These are phyloP conservation scores for Choloepus hoffmanni DNA, from an alignment of 2,113 vertebrate species.

Conservation along the genomic window DNA sequence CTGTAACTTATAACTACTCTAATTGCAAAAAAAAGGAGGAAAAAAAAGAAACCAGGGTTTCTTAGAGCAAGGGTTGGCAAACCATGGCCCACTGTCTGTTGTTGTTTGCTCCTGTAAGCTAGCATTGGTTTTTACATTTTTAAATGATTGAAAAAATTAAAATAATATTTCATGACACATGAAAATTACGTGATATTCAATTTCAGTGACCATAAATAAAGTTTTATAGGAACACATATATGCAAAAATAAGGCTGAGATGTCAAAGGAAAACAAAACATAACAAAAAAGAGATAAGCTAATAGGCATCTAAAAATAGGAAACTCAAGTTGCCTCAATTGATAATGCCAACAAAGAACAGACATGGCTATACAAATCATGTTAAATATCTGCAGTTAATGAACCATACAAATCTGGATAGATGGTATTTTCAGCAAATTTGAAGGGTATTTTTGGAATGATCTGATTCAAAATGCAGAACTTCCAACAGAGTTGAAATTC, in stretches of 20 bases:
- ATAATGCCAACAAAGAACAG: background rate
- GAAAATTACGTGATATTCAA: too few species aligned
- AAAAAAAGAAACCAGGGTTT: too few species aligned
- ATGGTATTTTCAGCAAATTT: slow-evolving; percentile 20
- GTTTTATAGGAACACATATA: too few species aligned
- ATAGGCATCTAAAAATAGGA: background rate
- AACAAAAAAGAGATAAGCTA: slow-evolving; percentile 30
- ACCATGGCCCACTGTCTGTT: too few species aligned
- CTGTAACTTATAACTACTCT: too few species aligned
- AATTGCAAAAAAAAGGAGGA: too few species aligned
- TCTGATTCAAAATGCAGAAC: background rate
- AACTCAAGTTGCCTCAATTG: background rate
- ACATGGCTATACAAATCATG: background rate
- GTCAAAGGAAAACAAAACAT: background rate
- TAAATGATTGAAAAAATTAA: too few species aligned
- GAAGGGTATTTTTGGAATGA: background rate
- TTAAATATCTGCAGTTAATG: background rate
- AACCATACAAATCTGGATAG: background rate
- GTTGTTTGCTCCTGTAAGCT: too few species aligned
- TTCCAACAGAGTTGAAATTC: background rate
- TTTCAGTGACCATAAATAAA: too few species aligned
- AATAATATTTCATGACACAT: too few species aligned
- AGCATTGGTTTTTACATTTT: too few species aligned
- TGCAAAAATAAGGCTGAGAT: background rate
- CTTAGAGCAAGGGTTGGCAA: too few species aligned